A percentile compares a stretch with the other conserved stretches of the same genome.
phyloP scores from a whole-genome alignment of 1,140 invertebrate genomes.

The Scaptomyza graminum region DNA sequence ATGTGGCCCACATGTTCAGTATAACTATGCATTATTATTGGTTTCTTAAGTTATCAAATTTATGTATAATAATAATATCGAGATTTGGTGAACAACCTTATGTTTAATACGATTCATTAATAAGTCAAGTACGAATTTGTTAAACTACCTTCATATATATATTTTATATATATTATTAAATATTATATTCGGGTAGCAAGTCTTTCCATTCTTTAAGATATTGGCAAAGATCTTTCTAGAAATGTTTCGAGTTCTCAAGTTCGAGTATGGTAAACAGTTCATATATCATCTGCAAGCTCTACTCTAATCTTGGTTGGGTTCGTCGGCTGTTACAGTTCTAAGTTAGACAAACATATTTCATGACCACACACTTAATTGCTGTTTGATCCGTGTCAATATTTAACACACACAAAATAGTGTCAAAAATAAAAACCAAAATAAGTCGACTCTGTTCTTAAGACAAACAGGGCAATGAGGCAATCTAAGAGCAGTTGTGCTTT shows the following conservation, averaged over 20 bases:
- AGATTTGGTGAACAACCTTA: too few relatives aligned
- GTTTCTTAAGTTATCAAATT: too few relatives aligned
- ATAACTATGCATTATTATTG: background rate
- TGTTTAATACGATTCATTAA: too few relatives aligned
- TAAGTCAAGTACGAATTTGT: background rate
- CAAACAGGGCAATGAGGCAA: slow-evolving; percentile 24
- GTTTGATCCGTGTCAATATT: slow-evolving; percentile 73
- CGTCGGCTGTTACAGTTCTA: slow-evolving; percentile 61
- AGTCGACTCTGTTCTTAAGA: slow-evolving; percentile 44
- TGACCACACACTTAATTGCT: slow-evolving; percentile 66
- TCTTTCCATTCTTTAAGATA: too few relatives aligned
- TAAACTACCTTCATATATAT: too few relatives aligned
- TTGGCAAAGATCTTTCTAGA: too few relatives aligned
- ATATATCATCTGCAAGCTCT: slow-evolving; percentile 4
- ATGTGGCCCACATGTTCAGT: slow-evolving; percentile 9
- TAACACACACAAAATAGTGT: slow-evolving; percentile 28
- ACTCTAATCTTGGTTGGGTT: background rate
- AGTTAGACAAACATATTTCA: slow-evolving; percentile 37
- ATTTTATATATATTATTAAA: background rate
- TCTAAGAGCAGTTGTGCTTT: slow-evolving; percentile 14
- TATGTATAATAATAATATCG: too few relatives aligned
- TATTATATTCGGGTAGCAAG: background rate
- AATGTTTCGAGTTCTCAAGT: background rate
- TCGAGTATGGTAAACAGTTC: background rate
- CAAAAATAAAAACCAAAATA: slow-evolving; percentile 20